Evolutionary conservation across 1,140 invertebrate species (phyloP).

Genomic region (Pseudomyrmex concolor): DNA sequence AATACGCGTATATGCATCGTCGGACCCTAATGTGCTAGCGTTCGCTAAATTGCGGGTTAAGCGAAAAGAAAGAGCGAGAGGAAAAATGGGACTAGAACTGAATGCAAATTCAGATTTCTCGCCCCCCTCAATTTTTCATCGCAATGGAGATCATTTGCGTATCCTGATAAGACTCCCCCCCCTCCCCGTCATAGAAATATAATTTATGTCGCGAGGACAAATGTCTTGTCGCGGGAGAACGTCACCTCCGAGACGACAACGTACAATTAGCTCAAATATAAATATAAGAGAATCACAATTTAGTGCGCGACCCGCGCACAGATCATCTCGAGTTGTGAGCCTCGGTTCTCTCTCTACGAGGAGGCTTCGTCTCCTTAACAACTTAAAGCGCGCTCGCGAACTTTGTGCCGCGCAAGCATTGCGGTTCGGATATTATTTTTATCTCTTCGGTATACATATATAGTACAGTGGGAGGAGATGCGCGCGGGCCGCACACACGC

Average conservation of each 20-base stretch:
- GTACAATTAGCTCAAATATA: conserved; percentile 70
- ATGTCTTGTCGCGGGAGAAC: conserved; percentile 24
- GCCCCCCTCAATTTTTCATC: conserved; percentile 27
- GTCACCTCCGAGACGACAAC: conserved; percentile 32
- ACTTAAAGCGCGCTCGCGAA: conserved; percentile 57
- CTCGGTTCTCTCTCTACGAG: not conserved
- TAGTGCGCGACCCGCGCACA: conserved; percentile 36
- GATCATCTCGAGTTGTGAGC: conserved; percentile 29
- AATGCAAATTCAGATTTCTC: conserved; percentile 25
- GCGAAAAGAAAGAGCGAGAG: not conserved
- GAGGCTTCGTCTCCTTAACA: conserved; percentile 55
- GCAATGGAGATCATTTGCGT: conserved; percentile 17
- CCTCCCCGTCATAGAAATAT: conserved; percentile 6
- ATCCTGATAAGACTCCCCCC: not conserved
- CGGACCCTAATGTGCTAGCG: conserved; percentile 9
- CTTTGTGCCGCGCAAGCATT: conserved; percentile 47
- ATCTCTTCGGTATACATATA: not conserved
- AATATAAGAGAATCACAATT: conserved; percentile 69
- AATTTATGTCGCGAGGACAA: conserved; percentile 64
- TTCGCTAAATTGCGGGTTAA: conserved; percentile 54
- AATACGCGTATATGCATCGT: conserved; percentile 21
- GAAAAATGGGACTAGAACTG: conserved; percentile 9
- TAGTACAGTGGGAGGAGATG: conserved; percentile 28
- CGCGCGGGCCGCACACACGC: conserved; percentile 13
- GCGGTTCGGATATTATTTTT: conserved; percentile 57